Conservation (phyloP, 2,888 invertebrate genomes). For the Platynereis dumerilii region DNA sequence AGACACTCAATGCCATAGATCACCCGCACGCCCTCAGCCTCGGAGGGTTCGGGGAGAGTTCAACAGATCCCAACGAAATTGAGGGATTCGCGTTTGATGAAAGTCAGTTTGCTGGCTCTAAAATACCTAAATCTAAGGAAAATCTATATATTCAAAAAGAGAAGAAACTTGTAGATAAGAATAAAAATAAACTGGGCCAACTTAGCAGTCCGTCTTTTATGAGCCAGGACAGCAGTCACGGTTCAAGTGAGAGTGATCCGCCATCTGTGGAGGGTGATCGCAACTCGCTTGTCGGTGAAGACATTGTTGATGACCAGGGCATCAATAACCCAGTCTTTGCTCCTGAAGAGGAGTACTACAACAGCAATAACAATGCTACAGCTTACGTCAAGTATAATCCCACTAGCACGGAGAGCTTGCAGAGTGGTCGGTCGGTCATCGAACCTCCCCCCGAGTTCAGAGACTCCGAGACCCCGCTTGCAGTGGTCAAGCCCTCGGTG, state of each 20-base stretch:
- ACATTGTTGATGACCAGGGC: not conserved
- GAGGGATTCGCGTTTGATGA: not conserved
- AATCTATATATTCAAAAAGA: not conserved
- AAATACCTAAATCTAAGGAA: not conserved
- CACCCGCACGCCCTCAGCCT: slow-evolving; percentile 23
- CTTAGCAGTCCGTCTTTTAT: not conserved
- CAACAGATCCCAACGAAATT: slow-evolving; percentile 18
- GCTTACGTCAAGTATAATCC: not conserved
- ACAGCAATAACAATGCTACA: slow-evolving; percentile 1
- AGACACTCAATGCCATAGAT: slow-evolving; percentile 30
- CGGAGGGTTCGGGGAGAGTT: slow-evolving; percentile 31
- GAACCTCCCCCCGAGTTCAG: slow-evolving; percentile 23
- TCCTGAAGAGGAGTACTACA: slow-evolving; percentile 6
- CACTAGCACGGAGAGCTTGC: slow-evolving; percentile 5
- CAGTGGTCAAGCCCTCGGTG: slow-evolving; percentile 19
- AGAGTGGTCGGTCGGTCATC: not conserved
- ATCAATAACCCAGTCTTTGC: slow-evolving; percentile 6
- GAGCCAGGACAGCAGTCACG: slow-evolving; percentile 1
- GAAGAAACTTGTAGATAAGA: not conserved
- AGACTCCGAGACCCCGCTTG: slow-evolving; percentile 16
- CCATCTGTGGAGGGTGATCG: not conserved
- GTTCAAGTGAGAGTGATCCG: slow-evolving; percentile 4
- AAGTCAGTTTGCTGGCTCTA: not conserved
- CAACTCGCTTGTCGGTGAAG: not conserved
- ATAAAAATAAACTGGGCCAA: not conserved